Evolutionary conservation across 2,797 vertebrate species (phyloP).

Genomic region (Todus mexicanus): DNA sequence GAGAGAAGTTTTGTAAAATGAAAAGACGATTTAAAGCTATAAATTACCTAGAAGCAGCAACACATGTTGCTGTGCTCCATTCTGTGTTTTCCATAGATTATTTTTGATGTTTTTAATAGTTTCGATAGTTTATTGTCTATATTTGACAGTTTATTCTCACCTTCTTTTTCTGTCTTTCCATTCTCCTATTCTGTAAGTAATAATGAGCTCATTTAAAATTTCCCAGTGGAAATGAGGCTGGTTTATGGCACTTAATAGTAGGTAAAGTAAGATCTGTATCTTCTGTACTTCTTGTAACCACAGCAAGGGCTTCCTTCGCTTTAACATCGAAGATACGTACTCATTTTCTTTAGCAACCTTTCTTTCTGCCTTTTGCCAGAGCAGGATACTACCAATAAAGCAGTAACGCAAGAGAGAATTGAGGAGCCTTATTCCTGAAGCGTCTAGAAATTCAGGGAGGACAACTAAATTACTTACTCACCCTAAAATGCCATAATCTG

Average conservation of each 20-base stretch:
- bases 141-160: background rate
- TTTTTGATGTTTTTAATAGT: background rate
- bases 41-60: background rate
- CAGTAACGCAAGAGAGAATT: background rate
- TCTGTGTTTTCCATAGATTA: background rate
- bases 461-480: background rate
- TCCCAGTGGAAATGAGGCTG: background rate
- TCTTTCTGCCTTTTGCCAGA: background rate
- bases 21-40: background rate
- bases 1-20: background rate
- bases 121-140: background rate
- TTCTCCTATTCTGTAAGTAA: background rate
- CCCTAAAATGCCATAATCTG: background rate
- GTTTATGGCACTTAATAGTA: background rate
- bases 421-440: background rate
- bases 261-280: background rate
- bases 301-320: background rate
- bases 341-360: background rate
- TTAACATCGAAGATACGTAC: background rate
- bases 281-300: background rate
- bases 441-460: background rate
- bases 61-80: accelerated
- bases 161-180: background rate
- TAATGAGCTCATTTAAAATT: background rate
- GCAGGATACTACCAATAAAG: background rate